Base-by-base conservation (phyloP, 1,140 invertebrate genomes). In the Drosophila rhopaloa region DNA sequence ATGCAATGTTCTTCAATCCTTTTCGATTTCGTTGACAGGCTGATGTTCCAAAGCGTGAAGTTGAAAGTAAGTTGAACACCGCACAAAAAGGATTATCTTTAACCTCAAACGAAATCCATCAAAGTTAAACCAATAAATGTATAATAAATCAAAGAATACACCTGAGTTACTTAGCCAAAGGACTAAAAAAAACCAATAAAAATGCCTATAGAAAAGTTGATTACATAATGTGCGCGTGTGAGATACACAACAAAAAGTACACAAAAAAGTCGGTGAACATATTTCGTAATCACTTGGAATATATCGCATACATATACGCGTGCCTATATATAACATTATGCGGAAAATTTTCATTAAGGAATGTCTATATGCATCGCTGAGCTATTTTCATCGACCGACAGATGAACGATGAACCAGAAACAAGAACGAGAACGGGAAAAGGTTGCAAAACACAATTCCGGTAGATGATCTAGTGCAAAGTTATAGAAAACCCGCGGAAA, bases 11-110 rank as follows among this genome's bases (percentile, higher is more conserved):
- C 43, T 47, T 19, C 13, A 73, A 74, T 86, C 77, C 74, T 81
- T 90, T 70, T 46, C 68, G 55, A 54, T 53, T 65, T 58, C 61
- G 67, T 72, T 63, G 46, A 83, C 74, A 92, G 91, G 91, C 91
- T 85, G 90, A 92, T 91, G 77, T 92, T 78, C 91, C 91, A 84
- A 92, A 91, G 79, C 90, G 91, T 90, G 91, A 92, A 88, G 70
- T 92, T 90, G 91, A 92, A 92, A 92, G 91, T 92, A 92, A 92
- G 91, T 92, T 81, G 19, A 80, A 58, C 32, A 24, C 27, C 62
- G 44, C 38, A 24, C 44, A 40, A 54, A 67, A 81, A 90, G 84
- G 84, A 89, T 89, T 84, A 90, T 84, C 53, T 70, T 58, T 91
- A 91, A 91, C 88, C 80, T 91, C 72, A 86, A 90, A 86, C 51